Base-by-base conservation (phyloP, 2,888 invertebrate species). In the Tetheella fluctuosa region DNA sequence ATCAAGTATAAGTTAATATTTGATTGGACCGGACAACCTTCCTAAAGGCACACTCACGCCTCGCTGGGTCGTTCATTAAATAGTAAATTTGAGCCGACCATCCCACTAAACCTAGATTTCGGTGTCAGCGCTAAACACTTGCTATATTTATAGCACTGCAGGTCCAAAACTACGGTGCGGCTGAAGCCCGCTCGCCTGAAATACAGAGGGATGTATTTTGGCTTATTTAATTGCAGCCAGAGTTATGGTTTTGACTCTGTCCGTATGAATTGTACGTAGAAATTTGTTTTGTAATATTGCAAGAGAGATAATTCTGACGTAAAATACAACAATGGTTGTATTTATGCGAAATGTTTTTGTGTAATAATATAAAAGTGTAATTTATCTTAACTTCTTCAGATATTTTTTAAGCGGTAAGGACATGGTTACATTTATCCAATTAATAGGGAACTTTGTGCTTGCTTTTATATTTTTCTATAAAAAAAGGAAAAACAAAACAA, bases 91-190 rank as follows among this genome's bases (percentile, higher is more conserved):
- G 34, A 13, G 20, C 20, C n/a, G 52, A 52, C 28, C 52, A 52
- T 4, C 23, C 25, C 52, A 56, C 37, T 25, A 56, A 52, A 52
- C 34, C 34, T 52, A 48, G 55, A 52, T 59, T 71, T 77, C 52
- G 58, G 58, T 57, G 65, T 65, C 57, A 58, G 66, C 59, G 70
- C 52, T 70, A 62, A 69, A 71, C 63, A 62, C 63, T 59, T 6
- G 39, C 12, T 34, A 65, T 78, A 80, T 83, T 82, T 80, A 83
- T 80, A 67, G 71, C 60, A 68, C 74, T 74, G 77, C 83, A 73
- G 64, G 58, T 56, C 60, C 60, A 53, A 71, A 77, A 62, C 75
- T 76, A 73, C 74, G 71, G 65, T 68, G 72, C 67, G 70, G 74
- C 67, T 54, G 54, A 58, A 54, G 62, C 58, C 20, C n/a, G 34